Evolutionary conservation across 2,113 vertebrate species (phyloP).

Genomic region (Vidua chalybeata): DNA sequence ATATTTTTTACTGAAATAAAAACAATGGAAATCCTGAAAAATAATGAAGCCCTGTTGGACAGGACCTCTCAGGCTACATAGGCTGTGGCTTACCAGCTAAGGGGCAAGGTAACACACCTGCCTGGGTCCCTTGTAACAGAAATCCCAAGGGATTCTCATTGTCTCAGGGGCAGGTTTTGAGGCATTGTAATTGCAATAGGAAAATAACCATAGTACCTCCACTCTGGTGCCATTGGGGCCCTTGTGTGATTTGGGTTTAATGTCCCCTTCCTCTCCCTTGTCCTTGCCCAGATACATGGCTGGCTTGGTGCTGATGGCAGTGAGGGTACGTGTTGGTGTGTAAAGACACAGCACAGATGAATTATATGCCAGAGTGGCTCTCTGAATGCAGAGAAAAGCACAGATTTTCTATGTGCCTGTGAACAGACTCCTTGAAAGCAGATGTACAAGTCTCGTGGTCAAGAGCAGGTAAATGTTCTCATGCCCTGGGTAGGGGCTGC

Average conservation of each 20-base stretch:
- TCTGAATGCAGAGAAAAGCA: background rate
- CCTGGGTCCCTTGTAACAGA: rapidly evolving
- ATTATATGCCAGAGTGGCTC: background rate
- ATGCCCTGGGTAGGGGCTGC: background rate
- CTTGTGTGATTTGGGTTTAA: background rate
- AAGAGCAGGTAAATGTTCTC: background rate
- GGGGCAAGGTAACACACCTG: background rate
- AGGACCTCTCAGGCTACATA: background rate
- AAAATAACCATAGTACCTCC: background rate
- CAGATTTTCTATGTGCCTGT: background rate
- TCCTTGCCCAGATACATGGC: background rate
- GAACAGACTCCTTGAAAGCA: background rate
- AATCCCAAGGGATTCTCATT: background rate
- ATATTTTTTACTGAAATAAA: background rate
- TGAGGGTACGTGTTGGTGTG: rapidly evolving
- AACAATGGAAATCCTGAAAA: background rate
- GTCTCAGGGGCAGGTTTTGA: background rate
- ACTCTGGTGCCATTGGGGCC: background rate
- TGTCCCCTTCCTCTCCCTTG: background rate
- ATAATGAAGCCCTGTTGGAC: background rate
- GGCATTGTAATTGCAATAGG: background rate
- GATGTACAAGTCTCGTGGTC: background rate
- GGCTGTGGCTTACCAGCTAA: background rate
- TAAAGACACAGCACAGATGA: background rate
- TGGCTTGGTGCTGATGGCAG: background rate